Evolutionary conservation across 2,888 invertebrate genomes (phyloP).

Genomic region (Gisinianus flammeolus): DNA sequence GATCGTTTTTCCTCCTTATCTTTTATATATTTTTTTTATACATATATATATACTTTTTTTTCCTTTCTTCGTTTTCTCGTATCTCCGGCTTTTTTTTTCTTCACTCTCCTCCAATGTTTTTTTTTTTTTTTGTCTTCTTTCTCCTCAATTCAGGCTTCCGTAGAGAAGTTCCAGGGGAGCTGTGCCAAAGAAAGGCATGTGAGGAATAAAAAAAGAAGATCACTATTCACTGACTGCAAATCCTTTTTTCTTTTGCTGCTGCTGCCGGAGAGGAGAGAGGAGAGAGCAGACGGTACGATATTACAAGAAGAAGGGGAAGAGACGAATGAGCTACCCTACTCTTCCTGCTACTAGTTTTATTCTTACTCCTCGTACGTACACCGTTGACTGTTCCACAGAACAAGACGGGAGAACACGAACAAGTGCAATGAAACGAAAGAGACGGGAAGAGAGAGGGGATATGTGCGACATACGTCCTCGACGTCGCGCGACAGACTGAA

Average conservation of each 20-base stretch:
- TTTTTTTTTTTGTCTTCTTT: not conserved
- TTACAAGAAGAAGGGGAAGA: no score
- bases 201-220: not conserved
- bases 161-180: constrained; percentile 18
- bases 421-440: not conserved
- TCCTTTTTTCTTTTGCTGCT: not conserved
- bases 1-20: not conserved
- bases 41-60: not conserved
- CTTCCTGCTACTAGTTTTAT: no score
- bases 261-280: not conserved
- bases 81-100: not conserved
- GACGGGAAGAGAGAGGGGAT: not conserved
- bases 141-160: constrained; percentile 12
- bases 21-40: not conserved
- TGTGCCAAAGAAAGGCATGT: constrained; percentile 3
- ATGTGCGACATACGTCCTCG: constrained; percentile 29
- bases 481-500: constrained; percentile 43
- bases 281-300: not conserved
- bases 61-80: not conserved
- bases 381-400: no score
- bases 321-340: no score
- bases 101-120: not conserved
- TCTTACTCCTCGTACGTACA: no score
- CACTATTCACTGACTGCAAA: not conserved
- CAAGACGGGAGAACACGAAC: not conserved